These are phyloP conservation scores for Drymonia ruficornis DNA, from an alignment of 2,888 invertebrate genomes.

Conservation along the genomic window DNA sequence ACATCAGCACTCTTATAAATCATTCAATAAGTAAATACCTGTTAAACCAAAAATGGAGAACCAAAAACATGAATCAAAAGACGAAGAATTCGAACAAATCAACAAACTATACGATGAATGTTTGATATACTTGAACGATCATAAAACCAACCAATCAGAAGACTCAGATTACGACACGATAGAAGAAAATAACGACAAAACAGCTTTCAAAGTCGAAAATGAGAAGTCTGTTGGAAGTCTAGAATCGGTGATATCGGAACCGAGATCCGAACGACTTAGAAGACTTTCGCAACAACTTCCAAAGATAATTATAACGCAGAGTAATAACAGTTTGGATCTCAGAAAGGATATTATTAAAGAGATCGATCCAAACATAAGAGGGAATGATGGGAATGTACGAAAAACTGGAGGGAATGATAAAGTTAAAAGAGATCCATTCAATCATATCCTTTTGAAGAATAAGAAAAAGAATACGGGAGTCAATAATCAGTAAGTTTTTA, in stretches of 20 bases:
- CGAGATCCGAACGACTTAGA: slow-evolving; percentile 64
- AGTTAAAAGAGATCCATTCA: slow-evolving; percentile 17
- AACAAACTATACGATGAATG: slow-evolving; percentile 73
- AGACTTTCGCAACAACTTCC: slow-evolving; percentile 70
- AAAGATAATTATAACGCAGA: slow-evolving; percentile 74
- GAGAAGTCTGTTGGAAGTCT: slow-evolving; percentile 59
- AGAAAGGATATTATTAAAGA: slow-evolving; percentile 9
- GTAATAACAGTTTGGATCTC: slow-evolving; percentile 60
- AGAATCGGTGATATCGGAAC: slow-evolving; percentile 50
- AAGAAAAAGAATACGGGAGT: slow-evolving; percentile 9
- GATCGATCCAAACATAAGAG: slow-evolving; percentile 4
- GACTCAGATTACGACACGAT: slow-evolving; percentile 59
- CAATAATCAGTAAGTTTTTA: slow-evolving; percentile 1
- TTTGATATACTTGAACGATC: slow-evolving; percentile 59
- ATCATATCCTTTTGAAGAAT: slow-evolving; percentile 17
- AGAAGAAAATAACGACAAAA: slow-evolving; percentile 38
- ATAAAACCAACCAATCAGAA: slow-evolving; percentile 17
- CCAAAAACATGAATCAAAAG: slow-evolving; percentile 32
- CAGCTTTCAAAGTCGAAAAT: slow-evolving; percentile 58
- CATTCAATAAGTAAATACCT: neutral
- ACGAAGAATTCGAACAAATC: slow-evolving; percentile 60
- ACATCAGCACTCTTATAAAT: too few species aligned
- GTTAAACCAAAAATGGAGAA: slow-evolving; percentile 40
- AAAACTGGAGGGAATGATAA: slow-evolving; percentile 16
- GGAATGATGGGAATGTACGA: slow-evolving; percentile 16